Conservation (phyloP, 1,140 invertebrate species). For the Camponotus floridanus region DNA sequence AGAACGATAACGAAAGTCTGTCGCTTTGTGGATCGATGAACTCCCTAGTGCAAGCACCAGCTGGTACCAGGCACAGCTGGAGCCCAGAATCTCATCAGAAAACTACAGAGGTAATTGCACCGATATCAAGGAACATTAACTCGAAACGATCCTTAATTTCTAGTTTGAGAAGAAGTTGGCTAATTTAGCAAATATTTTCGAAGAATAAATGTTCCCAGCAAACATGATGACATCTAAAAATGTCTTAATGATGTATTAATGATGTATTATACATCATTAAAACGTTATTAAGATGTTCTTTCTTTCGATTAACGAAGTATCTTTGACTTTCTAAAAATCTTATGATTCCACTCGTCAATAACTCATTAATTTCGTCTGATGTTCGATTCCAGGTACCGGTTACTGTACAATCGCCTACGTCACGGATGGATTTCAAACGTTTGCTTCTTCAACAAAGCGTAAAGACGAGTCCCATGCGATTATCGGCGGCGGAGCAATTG, state of each 20-base stretch:
- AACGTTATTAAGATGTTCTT: too few species aligned
- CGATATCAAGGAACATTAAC: slow-evolving; percentile 53
- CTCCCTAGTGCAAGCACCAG: slow-evolving; percentile 72
- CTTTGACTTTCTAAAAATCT: not conserved
- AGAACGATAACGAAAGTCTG: slow-evolving; percentile 85
- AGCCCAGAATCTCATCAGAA: slow-evolving; percentile 81
- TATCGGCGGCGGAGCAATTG: slow-evolving; percentile 94
- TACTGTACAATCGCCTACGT: slow-evolving; percentile 86
- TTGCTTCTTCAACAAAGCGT: slow-evolving; percentile 91
- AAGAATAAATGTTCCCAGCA: not conserved
- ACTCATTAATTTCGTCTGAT: not conserved
- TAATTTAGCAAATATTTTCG: not conserved
- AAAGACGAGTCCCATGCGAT: slow-evolving; percentile 88
- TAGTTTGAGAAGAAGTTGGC: not conserved
- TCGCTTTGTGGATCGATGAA: slow-evolving; percentile 86
- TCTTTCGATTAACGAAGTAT: not conserved
- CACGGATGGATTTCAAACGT: slow-evolving; percentile 93
- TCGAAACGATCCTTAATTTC: not conserved
- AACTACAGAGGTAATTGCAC: slow-evolving; percentile 59
- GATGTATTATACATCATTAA: too few species aligned
- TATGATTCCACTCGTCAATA: not conserved
- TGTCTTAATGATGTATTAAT: too few species aligned
- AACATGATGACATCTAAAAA: too few species aligned
- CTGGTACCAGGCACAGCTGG: slow-evolving; percentile 83
- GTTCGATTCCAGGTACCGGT: slow-evolving; percentile 75